Conservation (phyloP, 2,797 vertebrate genomes). For the Coccyzus lansbergi region DNA sequence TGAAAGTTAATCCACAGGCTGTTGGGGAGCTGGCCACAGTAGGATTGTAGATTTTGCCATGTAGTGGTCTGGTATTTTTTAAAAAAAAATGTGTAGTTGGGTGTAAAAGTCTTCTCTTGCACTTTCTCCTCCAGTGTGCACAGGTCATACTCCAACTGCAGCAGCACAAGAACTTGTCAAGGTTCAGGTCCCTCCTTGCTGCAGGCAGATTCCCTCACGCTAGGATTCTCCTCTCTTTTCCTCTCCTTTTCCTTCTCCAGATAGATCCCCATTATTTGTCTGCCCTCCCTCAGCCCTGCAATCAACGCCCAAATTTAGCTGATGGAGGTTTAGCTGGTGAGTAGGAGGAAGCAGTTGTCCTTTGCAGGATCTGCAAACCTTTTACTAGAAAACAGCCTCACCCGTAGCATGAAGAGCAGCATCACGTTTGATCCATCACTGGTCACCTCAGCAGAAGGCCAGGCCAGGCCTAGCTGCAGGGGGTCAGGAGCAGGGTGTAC, state of each 20-base stretch:
- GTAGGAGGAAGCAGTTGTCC: not conserved
- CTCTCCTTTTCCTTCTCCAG: not conserved
- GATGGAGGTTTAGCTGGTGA: not conserved
- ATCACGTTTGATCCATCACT: not conserved
- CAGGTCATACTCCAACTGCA: not conserved
- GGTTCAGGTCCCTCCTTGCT: not conserved
- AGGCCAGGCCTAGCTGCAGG: not conserved
- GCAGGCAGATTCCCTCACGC: not conserved
- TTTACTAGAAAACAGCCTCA: not conserved
- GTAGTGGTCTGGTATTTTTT: not conserved
- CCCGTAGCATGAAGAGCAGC: not conserved
- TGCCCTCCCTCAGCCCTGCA: not conserved
- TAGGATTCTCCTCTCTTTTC: not conserved
- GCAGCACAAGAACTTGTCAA: fast-evolving
- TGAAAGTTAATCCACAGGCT: not conserved
- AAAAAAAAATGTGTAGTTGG: not conserved
- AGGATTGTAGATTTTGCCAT: not conserved
- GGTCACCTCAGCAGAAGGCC: not conserved
- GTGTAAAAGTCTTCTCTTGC: not conserved
- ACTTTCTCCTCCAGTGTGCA: not conserved
- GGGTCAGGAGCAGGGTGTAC: too few relatives aligned
- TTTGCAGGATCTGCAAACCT: not conserved
- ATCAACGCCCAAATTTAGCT: not conserved
- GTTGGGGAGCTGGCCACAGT: not conserved
- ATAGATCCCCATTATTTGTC: not conserved